Evolutionary conservation across 2,888 invertebrate genomes (phyloP).

Genomic region (Tenodera sinensis): DNA sequence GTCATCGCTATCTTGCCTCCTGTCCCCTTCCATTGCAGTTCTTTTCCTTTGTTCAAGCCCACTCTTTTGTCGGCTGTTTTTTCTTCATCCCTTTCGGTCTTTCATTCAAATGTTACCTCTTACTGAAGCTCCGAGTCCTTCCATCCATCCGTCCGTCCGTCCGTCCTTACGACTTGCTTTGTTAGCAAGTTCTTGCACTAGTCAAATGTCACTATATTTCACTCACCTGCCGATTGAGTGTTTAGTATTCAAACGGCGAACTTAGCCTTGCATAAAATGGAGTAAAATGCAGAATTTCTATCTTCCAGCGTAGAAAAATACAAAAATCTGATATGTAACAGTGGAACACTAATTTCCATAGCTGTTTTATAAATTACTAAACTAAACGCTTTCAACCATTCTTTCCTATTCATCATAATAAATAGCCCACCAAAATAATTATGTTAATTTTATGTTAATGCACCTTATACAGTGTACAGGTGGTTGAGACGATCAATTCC

Average conservation of each 20-base stretch:
- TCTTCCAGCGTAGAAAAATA: no score
- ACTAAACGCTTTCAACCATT: no score
- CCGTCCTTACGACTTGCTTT: not conserved
- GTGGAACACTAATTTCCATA: no score
- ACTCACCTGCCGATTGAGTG: not conserved
- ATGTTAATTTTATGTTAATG: no score
- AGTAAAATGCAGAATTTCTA: not conserved
- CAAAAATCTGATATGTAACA: no score
- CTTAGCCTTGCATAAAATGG: not conserved
- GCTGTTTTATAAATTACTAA: no score
- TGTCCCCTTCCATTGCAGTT: not conserved
- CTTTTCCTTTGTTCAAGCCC: not conserved
- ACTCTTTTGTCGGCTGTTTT: not conserved
- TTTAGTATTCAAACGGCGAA: not conserved
- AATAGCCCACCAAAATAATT: no score
- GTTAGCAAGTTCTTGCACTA: not conserved
- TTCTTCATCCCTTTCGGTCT: not conserved
- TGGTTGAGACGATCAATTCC: no score
- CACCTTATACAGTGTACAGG: no score
- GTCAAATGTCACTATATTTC: conserved; percentile 13
- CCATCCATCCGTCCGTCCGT: not conserved
- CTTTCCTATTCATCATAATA: no score
- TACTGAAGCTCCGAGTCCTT: not conserved
- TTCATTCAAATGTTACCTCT: conserved; percentile 11
- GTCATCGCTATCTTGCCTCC: not conserved